Evolutionary conservation across 2,113 vertebrate species (phyloP).

Genomic region (Leucopsar rothschildi): DNA sequence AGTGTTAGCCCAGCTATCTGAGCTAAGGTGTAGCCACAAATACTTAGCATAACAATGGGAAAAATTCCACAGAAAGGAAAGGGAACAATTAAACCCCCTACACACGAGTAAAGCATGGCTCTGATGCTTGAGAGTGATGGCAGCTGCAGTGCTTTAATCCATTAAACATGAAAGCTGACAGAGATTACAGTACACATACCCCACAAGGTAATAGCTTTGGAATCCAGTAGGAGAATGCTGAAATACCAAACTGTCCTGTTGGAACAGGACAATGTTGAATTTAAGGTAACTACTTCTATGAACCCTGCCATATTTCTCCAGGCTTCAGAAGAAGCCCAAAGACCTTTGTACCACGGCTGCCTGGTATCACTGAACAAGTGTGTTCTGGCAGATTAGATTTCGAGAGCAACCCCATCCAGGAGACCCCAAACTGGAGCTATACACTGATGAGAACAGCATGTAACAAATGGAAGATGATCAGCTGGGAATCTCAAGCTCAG

Average conservation of each 20-base stretch:
- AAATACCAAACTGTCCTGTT: background rate
- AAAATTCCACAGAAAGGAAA: too few relatives aligned
- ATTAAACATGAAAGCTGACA: background rate
- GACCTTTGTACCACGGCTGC: too few relatives aligned
- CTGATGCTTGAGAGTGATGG: background rate
- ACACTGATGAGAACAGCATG: background rate
- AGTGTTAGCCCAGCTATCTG: too few relatives aligned
- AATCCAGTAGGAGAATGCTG: background rate
- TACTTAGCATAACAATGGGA: too few relatives aligned
- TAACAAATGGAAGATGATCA: background rate
- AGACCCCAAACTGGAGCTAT: background rate
- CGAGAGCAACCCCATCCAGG: background rate
- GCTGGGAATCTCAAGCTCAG: background rate
- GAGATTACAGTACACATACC: background rate
- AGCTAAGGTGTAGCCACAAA: too few relatives aligned
- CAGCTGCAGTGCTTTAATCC: background rate
- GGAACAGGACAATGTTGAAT: background rate
- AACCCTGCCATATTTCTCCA: background rate
- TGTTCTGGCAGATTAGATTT: background rate
- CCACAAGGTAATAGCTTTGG: background rate
- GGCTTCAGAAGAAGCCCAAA: background rate
- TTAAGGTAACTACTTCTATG: background rate
- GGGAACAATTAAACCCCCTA: too few relatives aligned
- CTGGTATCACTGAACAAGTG: background rate
- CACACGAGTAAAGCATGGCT: rapidly evolving